Evolutionary conservation across 92 coral and sea anemone species (phyloP), one percentile per base, ranked within the genome.

Genomic region (Actinernus sp.): DNA sequence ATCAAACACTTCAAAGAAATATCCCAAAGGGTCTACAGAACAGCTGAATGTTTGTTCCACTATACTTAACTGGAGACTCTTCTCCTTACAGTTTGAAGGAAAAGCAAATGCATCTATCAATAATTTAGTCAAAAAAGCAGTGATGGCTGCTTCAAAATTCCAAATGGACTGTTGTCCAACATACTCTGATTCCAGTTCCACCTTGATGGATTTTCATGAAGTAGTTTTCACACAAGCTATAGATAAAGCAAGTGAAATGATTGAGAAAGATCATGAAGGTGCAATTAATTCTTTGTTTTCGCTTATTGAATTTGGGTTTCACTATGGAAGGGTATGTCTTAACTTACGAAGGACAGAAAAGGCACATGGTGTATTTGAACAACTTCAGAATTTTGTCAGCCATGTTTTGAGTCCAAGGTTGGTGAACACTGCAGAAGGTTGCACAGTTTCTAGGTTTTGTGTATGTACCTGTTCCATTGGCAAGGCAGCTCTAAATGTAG

Each of bases 221-320:
- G 34, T 62, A n/a, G 13, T 66, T 14, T 86, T 83, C 39, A 49
- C 39, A 21, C 31, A 22, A 1, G 33, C 86, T 46, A 20, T 58
- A 39, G 46, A 56, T 18, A 76, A 48, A 31, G 21, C 18, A 27
- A 60, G 40, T 23, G 31, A 24, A 28, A 31, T 79, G 36, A 18
- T 38, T 10, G 38, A 33, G 21, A 37, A 23, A 36, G 29, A 64
- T 0, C 21, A 40, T 19, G 20, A 10, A 4, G 39, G 26, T n/a
- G 70, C 65, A 7, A 56, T 2, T 36, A 65, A 63, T 23, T 61
- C 72, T 14, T 12, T 62, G 9, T 44, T 34, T 20, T 26, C 79
- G 17, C 34, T 71, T 4, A 37, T 65, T 73, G 96, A 90, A 50
- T 79, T 90, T 61, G 92, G 96, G 4, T 86, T 81, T 54, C 96